Evolutionary conservation across 2,113 vertebrate species (phyloP).

Genomic region (Phylloscopus trochiloides): DNA sequence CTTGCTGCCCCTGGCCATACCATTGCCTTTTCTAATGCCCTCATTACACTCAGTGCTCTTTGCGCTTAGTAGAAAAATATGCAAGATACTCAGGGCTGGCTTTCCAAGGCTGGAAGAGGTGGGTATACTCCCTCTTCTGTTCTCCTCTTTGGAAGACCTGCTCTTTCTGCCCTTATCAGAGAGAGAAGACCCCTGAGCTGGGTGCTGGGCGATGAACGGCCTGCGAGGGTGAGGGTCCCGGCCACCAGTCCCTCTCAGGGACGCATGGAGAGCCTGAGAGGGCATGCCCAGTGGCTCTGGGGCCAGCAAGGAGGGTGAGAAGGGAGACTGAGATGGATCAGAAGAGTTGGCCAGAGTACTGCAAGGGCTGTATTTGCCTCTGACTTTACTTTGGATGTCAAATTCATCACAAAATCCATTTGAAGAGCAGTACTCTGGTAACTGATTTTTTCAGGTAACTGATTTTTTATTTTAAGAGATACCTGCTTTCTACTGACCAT

Average conservation of each 20-base stretch:
- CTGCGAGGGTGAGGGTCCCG: rapidly evolving
- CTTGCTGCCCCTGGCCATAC: not conserved
- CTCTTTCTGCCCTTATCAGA: not conserved
- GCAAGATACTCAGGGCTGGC: not conserved
- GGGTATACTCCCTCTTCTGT: not conserved
- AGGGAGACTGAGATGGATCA: not conserved
- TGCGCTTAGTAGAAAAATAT: rapidly evolving
- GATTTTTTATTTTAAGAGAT: not conserved
- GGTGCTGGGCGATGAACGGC: rapidly evolving
- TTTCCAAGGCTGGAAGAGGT: not conserved
- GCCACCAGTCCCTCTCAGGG: not conserved
- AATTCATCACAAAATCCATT: not conserved
- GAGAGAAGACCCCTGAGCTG: not conserved
- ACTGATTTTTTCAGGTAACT: not conserved
- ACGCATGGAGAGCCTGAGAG: rapidly evolving
- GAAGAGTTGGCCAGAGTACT: rapidly evolving
- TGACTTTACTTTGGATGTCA: not conserved
- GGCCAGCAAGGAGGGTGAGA: not conserved
- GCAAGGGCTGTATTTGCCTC: not conserved
- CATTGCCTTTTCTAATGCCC: not conserved
- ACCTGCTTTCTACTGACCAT: not conserved
- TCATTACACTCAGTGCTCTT: not conserved
- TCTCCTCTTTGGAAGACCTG: not conserved
- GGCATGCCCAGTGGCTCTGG: not conserved
- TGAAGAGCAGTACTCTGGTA: not conserved